A percentile compares a stretch with the other conserved stretches of the same genome.
These are phyloP conservation scores for Andrena marginata DNA, from an alignment of 2,888 invertebrate genomes.

Conservation along the genomic window DNA sequence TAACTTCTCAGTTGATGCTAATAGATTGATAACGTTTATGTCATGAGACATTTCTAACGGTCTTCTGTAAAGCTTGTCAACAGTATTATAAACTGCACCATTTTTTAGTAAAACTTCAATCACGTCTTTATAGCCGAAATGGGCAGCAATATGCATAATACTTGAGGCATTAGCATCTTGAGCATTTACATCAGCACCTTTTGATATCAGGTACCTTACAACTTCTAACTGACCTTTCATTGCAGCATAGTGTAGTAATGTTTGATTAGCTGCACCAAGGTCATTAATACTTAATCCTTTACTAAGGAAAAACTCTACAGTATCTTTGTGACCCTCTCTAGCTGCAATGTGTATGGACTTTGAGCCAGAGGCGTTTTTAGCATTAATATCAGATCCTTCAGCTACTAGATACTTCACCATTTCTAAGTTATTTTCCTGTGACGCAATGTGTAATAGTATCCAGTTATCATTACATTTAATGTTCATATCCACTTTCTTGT, in stretches of 20 bases:
- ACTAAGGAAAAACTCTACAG: constrained; percentile 3
- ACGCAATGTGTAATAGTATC: neutral
- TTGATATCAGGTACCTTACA: neutral
- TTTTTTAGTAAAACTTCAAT: constrained; percentile 5
- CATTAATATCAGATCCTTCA: constrained; percentile 10
- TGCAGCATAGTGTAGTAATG: constrained; percentile 13
- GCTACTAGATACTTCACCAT: constrained; percentile 6
- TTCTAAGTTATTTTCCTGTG: neutral
- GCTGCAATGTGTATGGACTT: constrained; percentile 3
- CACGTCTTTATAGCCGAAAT: neutral
- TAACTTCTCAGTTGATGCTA: neutral
- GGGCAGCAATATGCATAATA: neutral
- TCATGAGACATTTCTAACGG: neutral
- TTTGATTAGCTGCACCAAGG: neutral
- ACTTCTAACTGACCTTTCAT: neutral
- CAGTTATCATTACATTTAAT: neutral
- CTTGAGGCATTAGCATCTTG: neutral
- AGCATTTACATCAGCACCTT: neutral
- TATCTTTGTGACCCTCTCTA: neutral
- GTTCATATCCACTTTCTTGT: neutral
- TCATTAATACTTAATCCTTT: constrained; percentile 2
- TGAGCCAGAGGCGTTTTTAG: neutral
- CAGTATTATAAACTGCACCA: neutral
- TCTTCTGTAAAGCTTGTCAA: neutral
- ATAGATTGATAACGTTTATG: neutral